phyloP scores from a whole-genome alignment of 2,113 vertebrate genomes.

The Gobio gobio region DNA sequence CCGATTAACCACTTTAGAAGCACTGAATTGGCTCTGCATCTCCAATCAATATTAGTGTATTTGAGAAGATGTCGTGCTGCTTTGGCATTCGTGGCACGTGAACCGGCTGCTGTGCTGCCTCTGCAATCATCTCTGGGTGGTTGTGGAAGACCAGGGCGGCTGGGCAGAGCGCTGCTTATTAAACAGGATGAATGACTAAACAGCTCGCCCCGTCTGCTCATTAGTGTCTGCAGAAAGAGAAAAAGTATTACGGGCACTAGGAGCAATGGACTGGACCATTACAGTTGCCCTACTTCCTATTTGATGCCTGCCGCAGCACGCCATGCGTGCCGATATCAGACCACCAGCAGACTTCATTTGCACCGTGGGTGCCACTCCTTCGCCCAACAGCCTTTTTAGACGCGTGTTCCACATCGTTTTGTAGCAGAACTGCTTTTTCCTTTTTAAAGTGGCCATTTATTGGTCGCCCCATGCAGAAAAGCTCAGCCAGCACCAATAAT shows the following conservation, averaged over 20 bases:
- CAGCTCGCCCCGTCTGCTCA: slow-evolving; percentile 69
- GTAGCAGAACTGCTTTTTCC: slow-evolving; percentile 53
- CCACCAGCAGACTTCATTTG: slow-evolving; percentile 14
- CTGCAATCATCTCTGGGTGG: slow-evolving; percentile 68
- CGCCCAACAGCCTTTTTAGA: slow-evolving; percentile 44
- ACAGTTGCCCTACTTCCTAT: slow-evolving; percentile 62
- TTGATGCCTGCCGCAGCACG: background rate
- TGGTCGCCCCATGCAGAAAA: slow-evolving; percentile 54
- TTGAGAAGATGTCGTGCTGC: slow-evolving; percentile 66
- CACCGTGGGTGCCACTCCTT: slow-evolving; percentile 30
- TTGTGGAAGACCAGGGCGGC: slow-evolving; percentile 62
- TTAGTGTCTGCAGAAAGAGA: slow-evolving; percentile 67
- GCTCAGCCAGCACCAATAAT: slow-evolving; percentile 58
- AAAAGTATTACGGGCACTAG: slow-evolving; percentile 50
- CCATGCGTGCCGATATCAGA: slow-evolving; percentile 22
- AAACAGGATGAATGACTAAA: slow-evolving; percentile 78
- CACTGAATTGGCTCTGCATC: slow-evolving; percentile 66
- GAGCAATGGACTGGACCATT: slow-evolving; percentile 67
- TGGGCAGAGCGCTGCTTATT: slow-evolving; percentile 70
- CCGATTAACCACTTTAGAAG: slow-evolving; percentile 63
- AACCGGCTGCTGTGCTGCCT: slow-evolving; percentile 61
- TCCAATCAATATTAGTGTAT: slow-evolving; percentile 70
- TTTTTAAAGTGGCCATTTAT: slow-evolving; percentile 50
- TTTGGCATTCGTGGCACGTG: slow-evolving; percentile 66
- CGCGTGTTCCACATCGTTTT: slow-evolving; percentile 44